These are phyloP conservation scores for Peucedramus taeniatus DNA, from an alignment of 2,113 vertebrate genomes.

Conservation along the genomic window DNA sequence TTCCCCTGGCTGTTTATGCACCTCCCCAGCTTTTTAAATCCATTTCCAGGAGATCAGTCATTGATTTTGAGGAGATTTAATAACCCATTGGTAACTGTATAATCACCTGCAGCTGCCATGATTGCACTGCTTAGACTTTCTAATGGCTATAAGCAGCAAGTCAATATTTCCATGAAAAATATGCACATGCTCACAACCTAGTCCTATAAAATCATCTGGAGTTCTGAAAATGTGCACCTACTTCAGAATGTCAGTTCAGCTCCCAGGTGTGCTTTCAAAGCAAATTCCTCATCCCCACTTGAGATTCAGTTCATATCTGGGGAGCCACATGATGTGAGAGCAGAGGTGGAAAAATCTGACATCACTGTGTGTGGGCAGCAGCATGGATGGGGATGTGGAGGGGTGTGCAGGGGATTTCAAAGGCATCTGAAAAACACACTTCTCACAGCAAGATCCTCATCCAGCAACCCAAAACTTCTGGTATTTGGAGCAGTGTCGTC, in stretches of 20 bases:
- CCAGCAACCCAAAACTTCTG: not conserved
- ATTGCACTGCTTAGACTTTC: not conserved
- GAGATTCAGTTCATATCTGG: not conserved
- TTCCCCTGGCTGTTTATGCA: not conserved
- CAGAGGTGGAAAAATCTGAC: not conserved
- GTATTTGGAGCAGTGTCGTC: not conserved
- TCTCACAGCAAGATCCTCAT: not conserved
- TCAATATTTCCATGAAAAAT: not conserved
- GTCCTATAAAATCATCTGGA: not conserved
- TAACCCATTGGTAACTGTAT: not conserved
- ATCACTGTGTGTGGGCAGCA: not conserved
- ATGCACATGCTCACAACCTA: not conserved
- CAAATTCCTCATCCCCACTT: not conserved
- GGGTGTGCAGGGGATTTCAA: not conserved
- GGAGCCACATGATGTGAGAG: not conserved
- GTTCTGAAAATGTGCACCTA: not conserved
- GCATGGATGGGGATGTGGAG: not conserved
- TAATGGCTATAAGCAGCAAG: not conserved
- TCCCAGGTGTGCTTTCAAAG: not conserved
- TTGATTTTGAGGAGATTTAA: conserved; percentile 42
- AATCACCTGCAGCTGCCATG: conserved; percentile 14
- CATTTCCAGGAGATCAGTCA: conserved; percentile 8
- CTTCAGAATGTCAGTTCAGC: not conserved
- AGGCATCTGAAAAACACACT: not conserved
- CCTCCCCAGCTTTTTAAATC: not conserved